phyloP scores from a whole-genome alignment of 92 coral and sea anemone species.

The Palythoa grandiflora region DNA sequence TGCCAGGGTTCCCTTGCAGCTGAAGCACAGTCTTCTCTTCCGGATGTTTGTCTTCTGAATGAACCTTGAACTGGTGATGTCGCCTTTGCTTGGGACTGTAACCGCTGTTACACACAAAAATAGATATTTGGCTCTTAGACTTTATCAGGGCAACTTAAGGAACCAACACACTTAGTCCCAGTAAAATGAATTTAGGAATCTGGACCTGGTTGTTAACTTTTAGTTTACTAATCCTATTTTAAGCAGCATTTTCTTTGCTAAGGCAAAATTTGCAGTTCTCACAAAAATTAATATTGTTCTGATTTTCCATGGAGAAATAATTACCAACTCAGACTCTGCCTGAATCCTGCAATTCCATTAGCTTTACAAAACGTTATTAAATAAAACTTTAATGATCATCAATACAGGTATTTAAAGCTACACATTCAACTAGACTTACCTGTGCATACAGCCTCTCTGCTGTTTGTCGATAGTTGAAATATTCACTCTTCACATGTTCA shows the following conservation, averaged over 20 bases:
- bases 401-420: too few relatives aligned
- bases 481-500: conserved; percentile 65
- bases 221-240: too few relatives aligned
- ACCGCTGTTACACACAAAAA: neutral
- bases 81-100: conserved; percentile 34
- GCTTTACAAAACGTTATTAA: too few relatives aligned
- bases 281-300: too few relatives aligned
- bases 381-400: too few relatives aligned
- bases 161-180: neutral
- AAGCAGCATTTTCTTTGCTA: too few relatives aligned
- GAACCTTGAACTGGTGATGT: neutral
- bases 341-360: too few relatives aligned
- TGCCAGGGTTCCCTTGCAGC: conserved; percentile 65
- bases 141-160: neutral
- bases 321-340: too few relatives aligned
- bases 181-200: too few relatives aligned
- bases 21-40: conserved; percentile 52
- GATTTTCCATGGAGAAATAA: too few relatives aligned
- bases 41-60: conserved; percentile 53
- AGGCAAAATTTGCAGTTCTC: too few relatives aligned
- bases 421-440: neutral
- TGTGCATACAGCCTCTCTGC: conserved; percentile 39
- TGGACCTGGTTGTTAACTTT: too few relatives aligned
- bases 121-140: neutral
- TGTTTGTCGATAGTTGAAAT: conserved; percentile 44